These are phyloP conservation scores for Shargacucullia verbasci DNA, from an alignment of 2,888 invertebrate species.

Conservation along the genomic window DNA sequence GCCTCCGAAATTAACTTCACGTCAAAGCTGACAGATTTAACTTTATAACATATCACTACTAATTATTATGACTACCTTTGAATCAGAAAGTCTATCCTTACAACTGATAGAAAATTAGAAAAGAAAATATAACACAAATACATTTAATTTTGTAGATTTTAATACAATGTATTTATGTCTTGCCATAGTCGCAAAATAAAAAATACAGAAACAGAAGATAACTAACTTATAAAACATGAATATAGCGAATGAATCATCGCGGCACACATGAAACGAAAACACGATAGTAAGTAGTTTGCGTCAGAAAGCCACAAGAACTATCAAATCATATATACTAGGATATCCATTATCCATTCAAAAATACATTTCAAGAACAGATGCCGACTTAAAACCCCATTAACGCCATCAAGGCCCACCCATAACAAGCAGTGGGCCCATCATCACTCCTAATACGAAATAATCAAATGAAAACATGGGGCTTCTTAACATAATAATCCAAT, in stretches of 20 bases:
- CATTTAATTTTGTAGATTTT: too few species aligned
- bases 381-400: slow-evolving; percentile 53
- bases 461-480: slow-evolving; percentile 37
- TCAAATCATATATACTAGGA: slow-evolving; percentile 22
- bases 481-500: slow-evolving; percentile 50
- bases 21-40: too few species aligned
- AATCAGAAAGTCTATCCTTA: too few species aligned
- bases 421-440: slow-evolving; percentile 44
- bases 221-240: slow-evolving; percentile 3
- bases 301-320: slow-evolving; percentile 29
- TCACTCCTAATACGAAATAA: slow-evolving; percentile 49
- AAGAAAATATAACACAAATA: too few species aligned
- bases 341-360: slow-evolving; percentile 34
- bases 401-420: slow-evolving; percentile 44
- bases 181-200: neutral
- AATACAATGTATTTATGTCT: too few species aligned
- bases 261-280: slow-evolving; percentile 8
- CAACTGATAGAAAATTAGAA: too few species aligned
- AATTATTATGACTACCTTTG: too few species aligned
- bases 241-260: slow-evolving; percentile 17
- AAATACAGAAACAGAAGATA: neutral
- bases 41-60: too few species aligned
- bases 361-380: slow-evolving; percentile 48
- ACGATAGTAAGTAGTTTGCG: slow-evolving; percentile 8
- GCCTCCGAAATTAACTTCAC: too few species aligned